Evolutionary conservation across 1,140 invertebrate genomes (phyloP).

Genomic region (Vanessa atalanta): DNA sequence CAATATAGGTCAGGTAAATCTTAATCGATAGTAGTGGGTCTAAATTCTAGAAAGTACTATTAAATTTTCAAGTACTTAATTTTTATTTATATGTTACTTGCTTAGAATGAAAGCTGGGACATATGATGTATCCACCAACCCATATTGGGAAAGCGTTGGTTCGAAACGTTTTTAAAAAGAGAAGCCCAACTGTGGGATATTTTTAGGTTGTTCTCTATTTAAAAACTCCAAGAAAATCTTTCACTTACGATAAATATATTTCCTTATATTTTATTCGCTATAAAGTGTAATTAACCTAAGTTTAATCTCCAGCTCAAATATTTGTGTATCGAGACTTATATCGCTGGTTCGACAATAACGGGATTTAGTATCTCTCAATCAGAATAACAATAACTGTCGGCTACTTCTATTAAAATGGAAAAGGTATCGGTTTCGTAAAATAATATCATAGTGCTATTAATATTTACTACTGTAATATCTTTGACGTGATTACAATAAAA

Average conservation of each 20-base stretch:
- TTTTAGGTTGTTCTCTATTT: no score
- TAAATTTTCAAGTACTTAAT: no score
- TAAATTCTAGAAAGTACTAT: no score
- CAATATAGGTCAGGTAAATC: no score
- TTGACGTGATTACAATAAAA: not conserved
- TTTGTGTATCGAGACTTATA: slow-evolving; percentile 7
- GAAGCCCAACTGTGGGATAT: no score
- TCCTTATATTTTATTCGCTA: not conserved
- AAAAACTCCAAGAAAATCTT: not conserved
- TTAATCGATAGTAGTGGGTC: no score
- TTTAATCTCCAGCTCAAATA: not conserved
- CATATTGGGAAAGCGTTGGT: no score
- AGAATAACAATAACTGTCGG: slow-evolving; percentile 11
- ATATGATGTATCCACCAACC: no score
- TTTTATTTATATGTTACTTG: no score
- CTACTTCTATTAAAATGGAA: slow-evolving; percentile 13
- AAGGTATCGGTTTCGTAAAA: slow-evolving; percentile 1
- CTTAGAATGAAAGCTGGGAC: no score
- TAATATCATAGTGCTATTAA: slow-evolving; percentile 5
- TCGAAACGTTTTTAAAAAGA: no score
- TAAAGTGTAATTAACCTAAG: slow-evolving; percentile 1
- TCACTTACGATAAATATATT: not conserved
- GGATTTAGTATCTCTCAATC: slow-evolving; percentile 11
- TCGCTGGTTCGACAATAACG: slow-evolving; percentile 9
- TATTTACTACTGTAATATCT: slow-evolving; percentile 3